These are phyloP conservation scores for Orcinus orca DNA, from an alignment of 2,113 vertebrate species.

Conservation along the genomic window DNA sequence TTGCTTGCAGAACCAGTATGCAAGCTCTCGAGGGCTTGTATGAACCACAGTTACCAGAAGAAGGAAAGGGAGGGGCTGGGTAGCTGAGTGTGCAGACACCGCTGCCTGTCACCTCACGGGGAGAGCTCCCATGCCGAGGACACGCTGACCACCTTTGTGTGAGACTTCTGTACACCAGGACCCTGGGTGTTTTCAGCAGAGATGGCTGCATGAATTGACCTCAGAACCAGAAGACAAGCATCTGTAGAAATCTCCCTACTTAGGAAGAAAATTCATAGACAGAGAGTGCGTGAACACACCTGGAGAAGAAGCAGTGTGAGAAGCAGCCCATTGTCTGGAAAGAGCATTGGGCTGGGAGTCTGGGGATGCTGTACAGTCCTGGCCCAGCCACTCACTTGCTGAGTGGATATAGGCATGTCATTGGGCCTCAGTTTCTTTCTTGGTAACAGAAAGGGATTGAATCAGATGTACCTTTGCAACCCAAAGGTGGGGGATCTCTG, in stretches of 20 bases:
- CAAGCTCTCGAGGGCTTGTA: background rate
- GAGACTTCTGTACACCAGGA: background rate
- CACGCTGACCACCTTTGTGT: background rate
- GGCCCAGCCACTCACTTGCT: background rate
- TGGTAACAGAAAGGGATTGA: background rate
- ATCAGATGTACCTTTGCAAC: background rate
- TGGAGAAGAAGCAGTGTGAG: background rate
- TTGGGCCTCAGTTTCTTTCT: background rate
- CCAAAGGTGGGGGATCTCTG: background rate
- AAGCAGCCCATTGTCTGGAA: background rate
- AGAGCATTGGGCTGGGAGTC: background rate
- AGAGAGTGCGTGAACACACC: background rate
- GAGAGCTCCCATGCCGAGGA: background rate
- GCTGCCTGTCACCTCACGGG: fast-evolving
- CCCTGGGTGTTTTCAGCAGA: background rate
- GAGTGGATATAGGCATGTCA: background rate
- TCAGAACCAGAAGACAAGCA: background rate
- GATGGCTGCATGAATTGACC: background rate
- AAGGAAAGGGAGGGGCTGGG: background rate
- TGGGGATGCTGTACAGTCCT: background rate
- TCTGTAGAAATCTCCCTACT: background rate
- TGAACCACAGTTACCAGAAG: background rate
- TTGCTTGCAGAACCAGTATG: background rate
- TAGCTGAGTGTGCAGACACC: background rate
- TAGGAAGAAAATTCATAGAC: background rate